Evolutionary conservation across 1,140 invertebrate species (phyloP), one percentile per base, ranked within the genome.

Genomic region (Bombus consobrinus): DNA sequence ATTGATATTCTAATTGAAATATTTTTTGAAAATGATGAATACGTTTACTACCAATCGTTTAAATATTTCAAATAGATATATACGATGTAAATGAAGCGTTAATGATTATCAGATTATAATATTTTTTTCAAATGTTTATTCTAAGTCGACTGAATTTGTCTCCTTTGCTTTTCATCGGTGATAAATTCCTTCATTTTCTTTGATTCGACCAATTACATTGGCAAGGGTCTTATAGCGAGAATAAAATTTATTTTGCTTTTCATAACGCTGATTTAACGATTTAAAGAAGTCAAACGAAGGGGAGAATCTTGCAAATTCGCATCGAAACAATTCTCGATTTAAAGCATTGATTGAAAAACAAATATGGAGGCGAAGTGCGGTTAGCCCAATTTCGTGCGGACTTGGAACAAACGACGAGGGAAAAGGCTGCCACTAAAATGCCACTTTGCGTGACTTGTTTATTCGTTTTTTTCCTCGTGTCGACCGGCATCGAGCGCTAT

Each of bases 321-420:
- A 18, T 15, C 32, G 15, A 25, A 39, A 28, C 25, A n/a, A 25
- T 37, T 57, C 9, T 47, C 32, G 5, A 25, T 25, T 10, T 69
- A 5, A 39, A 82, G n/a, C 62, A 82, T 75, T 32, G 39, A 82
- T 75, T 32, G 22, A 22, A 15, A 66, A 76, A 32, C 25, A 83
- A 83, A 66, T 47, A 66, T 53, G 43, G 25, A 76, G 5, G 5
- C 71, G 5, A 75, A 75, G 41, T 43, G 22, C 25, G 59, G 12
- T 8, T 64, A 64, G n/a, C 15, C 41, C 32, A 66, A 83, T n/a
- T 66, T 59, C 32, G 6, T 8, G 18, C 32, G 66, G 5, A 83
- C 3, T 13, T 53, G 8, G 0, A 28, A 47, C 18, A 28, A 69
- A 28, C 32, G 32, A 22, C 22, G 15, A 41, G 1, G 5, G 18